Evolutionary conservation across 2,113 vertebrate genomes (phyloP).

Genomic region (Chloebia gouldiae): DNA sequence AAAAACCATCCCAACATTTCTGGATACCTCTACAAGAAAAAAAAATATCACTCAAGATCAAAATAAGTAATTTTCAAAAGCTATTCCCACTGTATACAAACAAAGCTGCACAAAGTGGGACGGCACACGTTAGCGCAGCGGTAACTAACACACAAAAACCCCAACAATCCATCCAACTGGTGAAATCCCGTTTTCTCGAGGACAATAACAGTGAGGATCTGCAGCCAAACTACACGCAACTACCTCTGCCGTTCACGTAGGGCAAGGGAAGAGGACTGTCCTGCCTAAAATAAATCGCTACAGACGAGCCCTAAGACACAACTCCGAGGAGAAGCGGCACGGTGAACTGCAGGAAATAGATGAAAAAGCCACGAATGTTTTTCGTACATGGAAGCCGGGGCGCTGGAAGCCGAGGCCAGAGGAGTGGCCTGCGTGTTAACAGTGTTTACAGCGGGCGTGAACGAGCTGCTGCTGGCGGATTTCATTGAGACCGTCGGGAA

Average conservation of each 20-base stretch:
- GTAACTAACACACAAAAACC: neutral
- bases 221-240: neutral
- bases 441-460: constrained; percentile 56
- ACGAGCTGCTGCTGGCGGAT: neutral
- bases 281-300: neutral
- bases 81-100: neutral
- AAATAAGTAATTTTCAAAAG: neutral
- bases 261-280: neutral
- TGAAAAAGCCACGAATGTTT: neutral
- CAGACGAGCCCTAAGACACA: neutral
- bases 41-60: neutral
- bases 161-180: neutral
- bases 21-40: neutral
- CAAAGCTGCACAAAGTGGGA: neutral
- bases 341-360: neutral
- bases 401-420: constrained; percentile 4
- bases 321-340: neutral
- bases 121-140: neutral
- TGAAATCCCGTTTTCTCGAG: neutral
- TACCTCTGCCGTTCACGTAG: neutral
- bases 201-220: neutral
- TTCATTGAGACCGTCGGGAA: constrained; percentile 22
- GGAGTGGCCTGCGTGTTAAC: constrained; percentile 42
- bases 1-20: neutral
- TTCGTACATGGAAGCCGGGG: neutral